Percentiles rank a stretch among this genome's conserved stretches.
Conservation (phyloP, 2,113 vertebrate species). For the Muntiacus reevesi region DNA sequence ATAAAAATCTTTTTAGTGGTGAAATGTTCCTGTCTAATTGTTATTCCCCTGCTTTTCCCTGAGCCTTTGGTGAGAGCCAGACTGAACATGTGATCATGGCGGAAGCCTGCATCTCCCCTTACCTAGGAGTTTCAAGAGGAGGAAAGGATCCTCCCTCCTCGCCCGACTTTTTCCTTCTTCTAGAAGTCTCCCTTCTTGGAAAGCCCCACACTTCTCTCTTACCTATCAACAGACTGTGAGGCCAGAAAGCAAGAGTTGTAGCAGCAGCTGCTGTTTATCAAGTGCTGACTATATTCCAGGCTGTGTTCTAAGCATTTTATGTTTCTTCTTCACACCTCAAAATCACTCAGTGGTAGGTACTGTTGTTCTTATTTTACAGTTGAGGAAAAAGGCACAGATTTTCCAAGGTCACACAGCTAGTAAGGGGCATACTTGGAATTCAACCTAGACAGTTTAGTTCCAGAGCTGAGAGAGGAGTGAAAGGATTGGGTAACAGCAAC, state of each 20-base stretch:
- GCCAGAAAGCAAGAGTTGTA: background rate
- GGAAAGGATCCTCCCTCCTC: background rate
- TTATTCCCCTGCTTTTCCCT: slow-evolving; percentile 12
- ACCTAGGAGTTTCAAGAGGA: background rate
- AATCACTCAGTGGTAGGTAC: background rate
- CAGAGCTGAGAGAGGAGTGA: background rate
- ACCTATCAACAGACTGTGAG: background rate
- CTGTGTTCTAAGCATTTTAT: background rate
- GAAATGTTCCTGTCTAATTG: slow-evolving; percentile 54
- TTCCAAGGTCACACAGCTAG: background rate
- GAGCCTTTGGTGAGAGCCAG: slow-evolving; percentile 23
- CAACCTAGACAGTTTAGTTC: background rate
- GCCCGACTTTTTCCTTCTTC: background rate
- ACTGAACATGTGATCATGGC: background rate
- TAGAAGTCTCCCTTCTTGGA: background rate
- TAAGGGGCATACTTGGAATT: background rate
- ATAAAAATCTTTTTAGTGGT: slow-evolving; percentile 69
- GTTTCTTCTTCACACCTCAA: background rate
- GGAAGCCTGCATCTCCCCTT: background rate
- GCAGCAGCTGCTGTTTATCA: background rate
- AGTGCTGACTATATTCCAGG: background rate
- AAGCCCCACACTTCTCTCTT: background rate
- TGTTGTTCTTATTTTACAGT: background rate
- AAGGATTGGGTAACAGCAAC: background rate
- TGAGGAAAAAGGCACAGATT: background rate